Conservation (phyloP, 2,113 vertebrate genomes). For the Anoura caudifer region DNA sequence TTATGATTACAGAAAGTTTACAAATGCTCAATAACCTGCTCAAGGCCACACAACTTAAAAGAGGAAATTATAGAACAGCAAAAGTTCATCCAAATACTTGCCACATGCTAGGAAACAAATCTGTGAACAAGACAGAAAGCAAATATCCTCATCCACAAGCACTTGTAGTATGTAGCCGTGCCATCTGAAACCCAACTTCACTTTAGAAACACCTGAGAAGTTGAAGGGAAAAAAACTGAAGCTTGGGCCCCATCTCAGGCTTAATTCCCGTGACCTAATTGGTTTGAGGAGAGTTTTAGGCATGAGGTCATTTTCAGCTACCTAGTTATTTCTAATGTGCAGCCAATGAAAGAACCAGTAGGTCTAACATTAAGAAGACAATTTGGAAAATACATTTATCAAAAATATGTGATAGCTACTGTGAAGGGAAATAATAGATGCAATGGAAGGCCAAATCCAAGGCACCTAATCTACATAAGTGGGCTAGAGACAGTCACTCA, state of each 20-base stretch:
- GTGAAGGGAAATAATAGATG: neutral
- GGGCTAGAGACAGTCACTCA: neutral
- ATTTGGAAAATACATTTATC: neutral
- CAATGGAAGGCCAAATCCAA: neutral
- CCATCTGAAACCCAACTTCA: neutral
- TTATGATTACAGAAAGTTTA: neutral
- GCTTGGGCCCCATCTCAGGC: too few relatives aligned
- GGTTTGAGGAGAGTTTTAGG: neutral
- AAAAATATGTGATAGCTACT: neutral
- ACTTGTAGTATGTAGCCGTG: neutral
- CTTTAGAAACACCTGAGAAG: neutral
- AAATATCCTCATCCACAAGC: neutral
- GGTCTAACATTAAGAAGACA: neutral
- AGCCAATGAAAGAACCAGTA: neutral
- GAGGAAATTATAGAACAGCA: neutral
- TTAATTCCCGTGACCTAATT: neutral
- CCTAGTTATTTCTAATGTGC: neutral
- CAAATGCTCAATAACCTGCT: neutral
- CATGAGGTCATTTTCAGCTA: neutral
- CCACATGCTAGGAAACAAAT: neutral
- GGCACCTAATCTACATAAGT: neutral
- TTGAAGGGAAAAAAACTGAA: neutral
- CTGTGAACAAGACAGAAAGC: neutral
- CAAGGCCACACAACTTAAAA: neutral
- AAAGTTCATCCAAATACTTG: neutral